These are phyloP conservation scores for Bambusicola thoracicus DNA, from an alignment of 2,113 vertebrate species.

Conservation along the genomic window DNA sequence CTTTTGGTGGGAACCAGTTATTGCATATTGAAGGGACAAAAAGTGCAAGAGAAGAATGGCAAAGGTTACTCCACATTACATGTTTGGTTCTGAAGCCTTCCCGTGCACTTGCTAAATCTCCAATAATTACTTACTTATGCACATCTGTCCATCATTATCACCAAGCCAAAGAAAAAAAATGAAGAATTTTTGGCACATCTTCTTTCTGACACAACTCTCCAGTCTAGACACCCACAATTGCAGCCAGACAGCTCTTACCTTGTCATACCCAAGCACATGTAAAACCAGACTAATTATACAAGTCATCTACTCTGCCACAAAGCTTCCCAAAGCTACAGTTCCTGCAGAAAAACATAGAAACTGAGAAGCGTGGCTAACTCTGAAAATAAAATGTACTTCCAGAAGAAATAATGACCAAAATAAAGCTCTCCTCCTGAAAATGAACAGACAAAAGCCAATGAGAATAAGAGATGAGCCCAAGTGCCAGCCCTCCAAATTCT, in stretches of 20 bases:
- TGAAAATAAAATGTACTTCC: not conserved
- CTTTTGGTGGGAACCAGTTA: not conserved
- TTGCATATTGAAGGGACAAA: not conserved
- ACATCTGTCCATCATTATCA: not conserved
- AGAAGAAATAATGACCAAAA: not conserved
- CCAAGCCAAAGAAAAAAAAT: not conserved
- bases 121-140: not conserved
- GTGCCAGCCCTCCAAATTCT: not conserved
- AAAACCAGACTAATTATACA: slow-evolving; percentile 37
- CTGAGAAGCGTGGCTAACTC: not conserved
- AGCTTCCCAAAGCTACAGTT: slow-evolving; percentile 23
- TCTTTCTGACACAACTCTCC: not conserved
- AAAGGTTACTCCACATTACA: not conserved
- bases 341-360: slow-evolving; percentile 20
- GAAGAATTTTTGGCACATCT: not conserved
- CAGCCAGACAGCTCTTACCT: slow-evolving; percentile 44
- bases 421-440: not conserved
- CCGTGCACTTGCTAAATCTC: not conserved
- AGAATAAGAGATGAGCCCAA: not conserved
- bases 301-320: not conserved
- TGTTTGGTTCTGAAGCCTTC: not conserved
- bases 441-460: not conserved
- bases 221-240: not conserved
- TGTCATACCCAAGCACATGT: not conserved
- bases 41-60: not conserved